Percentiles rank a stretch among this genome's conserved stretches.
Conservation (phyloP, 1,140 invertebrate genomes). For the Olivierus martensii region DNA sequence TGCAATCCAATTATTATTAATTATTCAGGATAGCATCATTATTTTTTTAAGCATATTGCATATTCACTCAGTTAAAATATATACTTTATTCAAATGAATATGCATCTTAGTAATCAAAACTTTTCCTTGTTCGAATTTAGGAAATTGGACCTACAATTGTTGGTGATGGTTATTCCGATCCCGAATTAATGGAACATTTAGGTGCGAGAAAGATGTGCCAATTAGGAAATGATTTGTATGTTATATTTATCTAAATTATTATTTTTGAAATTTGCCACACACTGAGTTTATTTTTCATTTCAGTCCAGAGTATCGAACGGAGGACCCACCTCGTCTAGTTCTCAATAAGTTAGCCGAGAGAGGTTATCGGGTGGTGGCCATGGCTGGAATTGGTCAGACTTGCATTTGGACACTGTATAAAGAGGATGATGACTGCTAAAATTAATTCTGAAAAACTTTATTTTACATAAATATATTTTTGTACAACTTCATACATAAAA, state of each 20-base stretch:
- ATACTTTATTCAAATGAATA: too few relatives aligned
- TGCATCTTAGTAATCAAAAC: too few relatives aligned
- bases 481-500: too few relatives aligned
- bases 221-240: conserved; percentile 34
- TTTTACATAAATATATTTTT: too few relatives aligned
- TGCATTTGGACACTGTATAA: conserved; percentile 35
- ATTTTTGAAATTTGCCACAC: neutral
- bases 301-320: conserved; percentile 29
- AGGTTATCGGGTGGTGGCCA: conserved; percentile 29
- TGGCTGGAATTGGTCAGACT: conserved; percentile 35
- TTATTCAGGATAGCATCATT: too few relatives aligned
- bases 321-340: conserved; percentile 28
- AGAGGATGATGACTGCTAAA: neutral
- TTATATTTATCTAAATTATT: neutral
- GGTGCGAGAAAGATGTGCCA: conserved; percentile 26
- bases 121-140: conserved; percentile 3
- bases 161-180: conserved; percentile 17
- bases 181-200: conserved; percentile 23
- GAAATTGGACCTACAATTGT: conserved; percentile 20
- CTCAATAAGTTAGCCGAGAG: conserved; percentile 31
- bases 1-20: too few relatives aligned
- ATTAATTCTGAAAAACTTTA: too few relatives aligned
- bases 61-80: too few relatives aligned
- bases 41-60: too few relatives aligned
- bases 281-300: conserved; percentile 10